Base-by-base conservation (phyloP, 2,797 vertebrate species). In the Argentina silus region DNA sequence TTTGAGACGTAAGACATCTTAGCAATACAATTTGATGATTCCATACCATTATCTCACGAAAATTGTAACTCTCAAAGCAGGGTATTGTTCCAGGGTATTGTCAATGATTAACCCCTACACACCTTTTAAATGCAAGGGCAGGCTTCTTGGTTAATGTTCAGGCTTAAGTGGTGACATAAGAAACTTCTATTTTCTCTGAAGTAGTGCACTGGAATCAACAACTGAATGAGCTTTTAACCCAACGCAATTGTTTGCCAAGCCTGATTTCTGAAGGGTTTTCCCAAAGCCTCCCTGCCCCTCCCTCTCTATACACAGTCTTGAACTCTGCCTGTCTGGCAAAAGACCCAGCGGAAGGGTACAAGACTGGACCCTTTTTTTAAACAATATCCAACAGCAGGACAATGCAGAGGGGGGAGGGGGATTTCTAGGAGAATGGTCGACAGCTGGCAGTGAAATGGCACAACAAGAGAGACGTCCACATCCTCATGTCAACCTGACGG, bases 261-360 rank as follows among this genome's bases (percentile, higher is more conserved):
- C 15, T 19, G 51, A 77, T 77, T 72, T 60, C 7, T 44, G 56
- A 42, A 67, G 75, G 75, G 63, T 27, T 17, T 71, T 63, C 65
- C 43, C 21, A 43, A 42, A 64, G 74, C 19, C 47, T 67, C 45
- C 8, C 47, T 63, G 7, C 47, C 19, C 47, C 47, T 51, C 56
- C 55, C 47, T 62, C 19, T 9, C 19, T 23, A 3, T 23, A 57
- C 55, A 9, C 6, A 57, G 19, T n/a, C 55, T 56, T 56, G 15
- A 19, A 17, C 53, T 19, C 17, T 57, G n/a, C 55, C 17, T 8
- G 55, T 21, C 8, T 57, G 55, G 8, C 19, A 3, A 19, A 27
- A 11, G 75, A 62, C 70, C 75, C 48, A 67, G 57, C n/a, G 48
- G 63, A 57, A 17, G 36, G 65, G 48, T 53, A 43, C 19, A 10